phyloP scores from a whole-genome alignment of 2,797 vertebrate species.

The Percopsis omiscomaycus region DNA sequence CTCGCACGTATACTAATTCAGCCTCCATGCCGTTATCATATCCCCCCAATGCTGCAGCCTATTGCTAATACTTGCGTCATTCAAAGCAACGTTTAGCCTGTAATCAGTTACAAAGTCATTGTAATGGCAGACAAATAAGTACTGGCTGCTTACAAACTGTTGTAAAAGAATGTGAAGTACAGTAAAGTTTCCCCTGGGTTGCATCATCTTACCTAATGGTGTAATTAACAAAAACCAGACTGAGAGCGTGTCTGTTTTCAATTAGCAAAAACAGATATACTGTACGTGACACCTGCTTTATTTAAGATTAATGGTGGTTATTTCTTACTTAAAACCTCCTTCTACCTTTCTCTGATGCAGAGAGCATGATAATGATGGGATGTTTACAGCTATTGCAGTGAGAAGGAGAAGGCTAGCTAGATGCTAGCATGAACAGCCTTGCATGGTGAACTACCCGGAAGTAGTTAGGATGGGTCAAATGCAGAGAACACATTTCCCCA shows the following conservation, averaged over 20 bases:
- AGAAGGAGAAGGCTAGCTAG: too few species aligned
- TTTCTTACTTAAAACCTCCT: too few species aligned
- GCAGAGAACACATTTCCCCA: too few species aligned
- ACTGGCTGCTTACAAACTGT: slow-evolving; percentile 72
- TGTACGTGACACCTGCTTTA: slow-evolving; percentile 35
- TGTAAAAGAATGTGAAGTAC: slow-evolving; percentile 66
- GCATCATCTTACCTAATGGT: slow-evolving; percentile 74
- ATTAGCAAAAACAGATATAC: slow-evolving; percentile 38
- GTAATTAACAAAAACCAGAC: slow-evolving; percentile 68
- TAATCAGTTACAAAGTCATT: slow-evolving; percentile 76
- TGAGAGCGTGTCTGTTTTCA: slow-evolving; percentile 19
- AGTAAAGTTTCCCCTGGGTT: slow-evolving; percentile 71
- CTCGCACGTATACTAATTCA: slow-evolving; percentile 58
- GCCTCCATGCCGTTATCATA: slow-evolving; percentile 51
- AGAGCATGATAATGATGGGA: too few species aligned
- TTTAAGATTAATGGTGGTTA: not conserved
- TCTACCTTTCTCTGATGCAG: too few species aligned
- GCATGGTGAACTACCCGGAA: too few species aligned
- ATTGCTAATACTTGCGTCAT: slow-evolving; percentile 83
- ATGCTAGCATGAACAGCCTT: too few species aligned
- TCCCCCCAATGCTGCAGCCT: slow-evolving; percentile 61
- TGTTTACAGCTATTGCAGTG: too few species aligned
- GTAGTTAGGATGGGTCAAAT: too few species aligned
- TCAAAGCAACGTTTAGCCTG: slow-evolving; percentile 65
- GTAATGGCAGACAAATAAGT: slow-evolving; percentile 69